phyloP scores from a whole-genome alignment of 2,797 vertebrate species.

The Apogon talboti region DNA sequence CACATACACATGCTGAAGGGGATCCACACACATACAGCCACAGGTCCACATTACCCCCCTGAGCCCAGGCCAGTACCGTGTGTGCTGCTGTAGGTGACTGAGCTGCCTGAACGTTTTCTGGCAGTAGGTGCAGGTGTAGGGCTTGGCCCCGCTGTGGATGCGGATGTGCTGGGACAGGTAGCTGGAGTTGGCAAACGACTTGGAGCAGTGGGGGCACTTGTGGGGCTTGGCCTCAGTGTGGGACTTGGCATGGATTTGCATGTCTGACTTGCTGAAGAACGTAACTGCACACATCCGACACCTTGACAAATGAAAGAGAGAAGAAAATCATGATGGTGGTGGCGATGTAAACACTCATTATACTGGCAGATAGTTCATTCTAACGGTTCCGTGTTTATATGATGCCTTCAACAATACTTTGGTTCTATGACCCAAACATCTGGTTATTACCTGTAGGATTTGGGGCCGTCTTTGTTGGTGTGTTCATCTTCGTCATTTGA shows the following conservation, averaged over 20 bases:
- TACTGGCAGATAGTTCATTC: not conserved
- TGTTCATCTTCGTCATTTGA: conserved; percentile 96
- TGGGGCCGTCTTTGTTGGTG: conserved; percentile 90
- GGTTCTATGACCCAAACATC: not conserved
- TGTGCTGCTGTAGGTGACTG: conserved; percentile 99
- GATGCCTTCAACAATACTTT: not conserved
- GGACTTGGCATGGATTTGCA: conserved; percentile 99
- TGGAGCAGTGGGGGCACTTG: conserved; percentile 99
- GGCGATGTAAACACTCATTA: not conserved
- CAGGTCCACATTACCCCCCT: conserved; percentile 18
- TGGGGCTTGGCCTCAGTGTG: conserved; percentile 95
- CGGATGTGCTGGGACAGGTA: conserved; percentile 99
- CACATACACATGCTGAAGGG: conserved; percentile 11
- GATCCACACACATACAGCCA: conserved; percentile 36
- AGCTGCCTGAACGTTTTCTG: conserved; percentile 99
- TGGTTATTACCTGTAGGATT: conserved; percentile 91
- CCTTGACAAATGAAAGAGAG: conserved; percentile 72
- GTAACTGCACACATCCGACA: conserved; percentile 98
- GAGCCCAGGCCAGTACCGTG: conserved; percentile 88
- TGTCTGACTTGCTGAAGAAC: conserved; percentile 99
- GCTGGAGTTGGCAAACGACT: conserved; percentile 99
- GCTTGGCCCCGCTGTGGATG: conserved; percentile 98
- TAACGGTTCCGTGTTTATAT: not conserved
- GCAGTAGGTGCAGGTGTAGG: conserved; percentile 98
- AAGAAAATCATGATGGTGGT: not conserved